A percentile compares a stretch with the other conserved stretches of the same genome.
Evolutionary conservation across 2,888 invertebrate species (phyloP).

Genomic region (Chrysopilus asiliformis): DNA sequence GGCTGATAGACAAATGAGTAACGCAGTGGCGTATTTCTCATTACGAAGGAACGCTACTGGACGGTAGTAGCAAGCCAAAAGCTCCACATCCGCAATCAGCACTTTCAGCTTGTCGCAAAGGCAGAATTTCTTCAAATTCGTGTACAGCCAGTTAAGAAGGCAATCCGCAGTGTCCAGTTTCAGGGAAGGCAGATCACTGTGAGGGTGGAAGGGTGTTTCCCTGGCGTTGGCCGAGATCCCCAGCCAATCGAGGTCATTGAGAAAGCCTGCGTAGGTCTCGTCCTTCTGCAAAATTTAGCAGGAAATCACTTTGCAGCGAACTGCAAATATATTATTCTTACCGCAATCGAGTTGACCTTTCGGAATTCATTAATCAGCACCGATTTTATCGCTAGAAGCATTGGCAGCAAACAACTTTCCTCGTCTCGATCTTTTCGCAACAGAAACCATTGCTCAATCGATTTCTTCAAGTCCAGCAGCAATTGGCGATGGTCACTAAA

Average conservation of each 20-base stretch:
- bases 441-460: constrained; percentile 17
- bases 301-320: too few relatives aligned
- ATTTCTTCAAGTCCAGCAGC: constrained; percentile 16
- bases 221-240: constrained; percentile 38
- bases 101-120: constrained; percentile 40
- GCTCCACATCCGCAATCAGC: constrained; percentile 46
- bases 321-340: too few relatives aligned
- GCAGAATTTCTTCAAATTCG: constrained; percentile 4
- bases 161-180: background rate
- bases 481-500: constrained; percentile 11
- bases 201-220: too few relatives aligned
- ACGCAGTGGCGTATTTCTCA: constrained; percentile 44
- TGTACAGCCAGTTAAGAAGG: constrained; percentile 4
- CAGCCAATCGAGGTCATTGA: constrained; percentile 47
- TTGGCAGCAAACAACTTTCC: constrained; percentile 11
- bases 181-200: constrained; percentile 1
- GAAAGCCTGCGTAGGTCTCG: constrained; percentile 41
- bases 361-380: constrained; percentile 15
- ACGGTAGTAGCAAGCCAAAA: constrained; percentile 44
- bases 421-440: constrained; percentile 12
- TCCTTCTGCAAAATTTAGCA: constrained; percentile 28
- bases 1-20: constrained; percentile 47
- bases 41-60: constrained; percentile 46
- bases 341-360: background rate
- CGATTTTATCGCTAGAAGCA: constrained; percentile 13